Evolutionary conservation across 2,888 invertebrate genomes (phyloP), one percentile per base, ranked within the genome.

Genomic region (Scaptodrosophila latifasciaeformis): DNA sequence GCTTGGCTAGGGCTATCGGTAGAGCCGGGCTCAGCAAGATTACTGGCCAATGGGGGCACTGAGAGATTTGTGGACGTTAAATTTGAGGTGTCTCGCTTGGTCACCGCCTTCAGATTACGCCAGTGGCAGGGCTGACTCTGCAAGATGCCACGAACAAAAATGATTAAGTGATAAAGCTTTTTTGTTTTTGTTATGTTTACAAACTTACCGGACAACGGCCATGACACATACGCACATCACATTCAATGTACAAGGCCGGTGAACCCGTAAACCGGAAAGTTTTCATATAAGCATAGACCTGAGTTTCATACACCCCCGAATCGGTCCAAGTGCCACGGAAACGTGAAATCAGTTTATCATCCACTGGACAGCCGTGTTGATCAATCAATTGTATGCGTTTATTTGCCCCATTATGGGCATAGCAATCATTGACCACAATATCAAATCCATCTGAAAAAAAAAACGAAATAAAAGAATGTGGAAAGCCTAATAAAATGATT

Each of bases 241-340:
- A 96, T 87, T 96, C 96, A 59, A 96, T 95, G 84, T 96, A 96
- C 2, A 96, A 89, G 4, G 96, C 96, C 0, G 96, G 96, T 0
- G 96, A 96, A 18, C 96, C 96, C 0, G 96, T 96, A 86, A 96
- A 96, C 55, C 96, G 89, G 24, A 87, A 87, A 5, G 96, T 96
- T 87, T 96, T 96, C 94, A 96, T 95, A 82, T 96, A 96, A 6
- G 96, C 96, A 85, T 93, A 96, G 40, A 96, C 95, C 86, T 96
- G 96, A 0, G 96, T 96, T 88, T 96, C 96, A 83, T 93, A 96
- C 46, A 95, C 91, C 19, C 95, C 95, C 7, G 93, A 90, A 80
- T 96, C 95, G 0, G 95, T 94, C 94, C 96, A 96, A n/a, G 95
- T 94, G 35, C 96, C 96, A 39, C 96, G 91, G 87, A 96, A 96